phyloP scores from a whole-genome alignment of 2,888 invertebrate species.

The Dryadula phaetusa region DNA sequence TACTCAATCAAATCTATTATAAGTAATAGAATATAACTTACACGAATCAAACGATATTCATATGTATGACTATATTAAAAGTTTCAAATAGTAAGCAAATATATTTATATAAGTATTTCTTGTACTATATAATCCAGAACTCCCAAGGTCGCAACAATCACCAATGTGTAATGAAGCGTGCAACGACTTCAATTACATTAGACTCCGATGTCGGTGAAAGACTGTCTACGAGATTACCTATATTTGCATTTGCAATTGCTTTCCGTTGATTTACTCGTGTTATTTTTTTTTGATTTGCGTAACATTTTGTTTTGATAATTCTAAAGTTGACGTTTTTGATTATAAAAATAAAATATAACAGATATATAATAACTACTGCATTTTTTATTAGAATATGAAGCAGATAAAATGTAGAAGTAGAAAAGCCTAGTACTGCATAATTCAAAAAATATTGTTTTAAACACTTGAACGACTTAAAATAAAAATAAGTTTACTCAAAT shows the following conservation, averaged over 20 bases:
- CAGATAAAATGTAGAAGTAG: too few relatives aligned
- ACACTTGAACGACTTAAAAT: too few relatives aligned
- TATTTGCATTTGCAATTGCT: constrained; percentile 33
- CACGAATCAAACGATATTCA: too few relatives aligned
- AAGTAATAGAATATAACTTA: too few relatives aligned
- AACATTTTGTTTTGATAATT: constrained; percentile 5
- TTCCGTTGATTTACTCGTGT: constrained; percentile 5
- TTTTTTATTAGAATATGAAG: too few relatives aligned
- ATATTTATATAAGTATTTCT: constrained; percentile 9
- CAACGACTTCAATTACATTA: constrained; percentile 33
- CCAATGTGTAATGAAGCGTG: constrained; percentile 40
- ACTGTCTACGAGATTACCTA: constrained; percentile 34
- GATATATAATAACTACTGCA: too few relatives aligned
- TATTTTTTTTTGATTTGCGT: constrained; percentile 9
- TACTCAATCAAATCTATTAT: too few relatives aligned
- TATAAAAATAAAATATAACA: not conserved
- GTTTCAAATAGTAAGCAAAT: not conserved
- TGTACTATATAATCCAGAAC: constrained; percentile 15
- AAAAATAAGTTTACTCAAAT: not conserved
- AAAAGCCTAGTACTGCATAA: too few relatives aligned
- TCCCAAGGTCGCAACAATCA: constrained; percentile 41
- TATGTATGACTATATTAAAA: not conserved
- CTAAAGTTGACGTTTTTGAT: not conserved
- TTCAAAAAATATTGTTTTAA: too few relatives aligned
- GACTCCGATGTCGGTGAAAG: constrained; percentile 31